Conservation (phyloP, 2,113 vertebrate genomes). For the Cercopithecus mona region DNA sequence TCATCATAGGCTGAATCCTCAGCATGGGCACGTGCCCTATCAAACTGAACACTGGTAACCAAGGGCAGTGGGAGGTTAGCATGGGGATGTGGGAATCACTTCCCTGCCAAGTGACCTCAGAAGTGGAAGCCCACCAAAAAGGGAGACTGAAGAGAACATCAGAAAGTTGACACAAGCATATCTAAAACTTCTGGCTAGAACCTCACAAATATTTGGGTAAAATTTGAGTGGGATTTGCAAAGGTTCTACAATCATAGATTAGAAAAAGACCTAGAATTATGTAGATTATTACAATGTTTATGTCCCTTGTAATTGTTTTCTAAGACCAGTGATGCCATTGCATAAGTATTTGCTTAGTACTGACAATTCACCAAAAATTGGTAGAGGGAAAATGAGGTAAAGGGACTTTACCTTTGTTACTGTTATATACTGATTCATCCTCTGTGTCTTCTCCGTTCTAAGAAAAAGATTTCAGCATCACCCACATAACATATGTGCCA, state of each 20-base stretch:
- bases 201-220: neutral
- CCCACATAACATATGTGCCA: neutral
- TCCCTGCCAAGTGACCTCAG: neutral
- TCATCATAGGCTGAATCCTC: fast-evolving
- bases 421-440: neutral
- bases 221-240: neutral
- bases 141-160: neutral
- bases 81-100: no score
- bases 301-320: neutral
- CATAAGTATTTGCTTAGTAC: neutral
- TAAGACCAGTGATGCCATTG: neutral
- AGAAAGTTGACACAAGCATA: fast-evolving
- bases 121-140: neutral
- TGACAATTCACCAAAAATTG: neutral
- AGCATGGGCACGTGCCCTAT: no score
- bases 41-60: neutral
- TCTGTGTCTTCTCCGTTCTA: neutral
- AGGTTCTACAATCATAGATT: neutral
- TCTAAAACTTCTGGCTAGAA: neutral
- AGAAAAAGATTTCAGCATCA: neutral
- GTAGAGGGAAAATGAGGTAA: neutral
- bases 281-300: neutral
- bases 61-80: neutral
- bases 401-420: neutral
- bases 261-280: neutral